Evolutionary conservation across 2,113 vertebrate species (phyloP), one percentile per base, ranked within the genome.

Genomic region (Cisticola juncidis): DNA sequence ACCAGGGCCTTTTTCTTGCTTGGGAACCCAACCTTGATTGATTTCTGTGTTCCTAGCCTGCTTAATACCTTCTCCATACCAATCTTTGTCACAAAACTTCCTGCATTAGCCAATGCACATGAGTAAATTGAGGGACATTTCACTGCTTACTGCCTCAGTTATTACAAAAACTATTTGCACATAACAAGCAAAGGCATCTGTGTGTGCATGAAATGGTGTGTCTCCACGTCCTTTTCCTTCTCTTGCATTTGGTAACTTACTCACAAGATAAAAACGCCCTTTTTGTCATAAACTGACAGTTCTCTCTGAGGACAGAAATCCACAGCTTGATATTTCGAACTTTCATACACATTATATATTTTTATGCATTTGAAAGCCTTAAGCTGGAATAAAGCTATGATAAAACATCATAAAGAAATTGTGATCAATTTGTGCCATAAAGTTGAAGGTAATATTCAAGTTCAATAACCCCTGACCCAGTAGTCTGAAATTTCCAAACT

Each of bases 161-260:
- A 85, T 65, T 51, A 44, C n/a, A 87, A 71, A 74, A 61, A 31
- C 40, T 47, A 8, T 71, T 68, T 76, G 40, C 48, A 56, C 0
- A 4, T 44, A 79, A 69, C 53, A 88, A 69, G 33, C 0, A 0
- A 26, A 69, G 51, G 26, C 47, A 36, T 35, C 33, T 5, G 2
- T 0, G 0, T 1, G 0, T 38, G 35, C 38, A 22, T 38, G 31
- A 81, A 62, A 81, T 18, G 14, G 11, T 48, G 14, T 50, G 16
- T 58, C 23, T 26, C 12, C 60, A 47, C 4, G 16, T 70, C 12
- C 42, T 25, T 18, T 31, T 68, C n/a, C 22, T 76, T 45, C 54
- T 83, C 54, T 77, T 69, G 4, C 4, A 14, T 72, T 77, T 72
- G 40, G 3, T 51, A 65, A 44, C 28, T 42, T 70, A 42, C 12